Conservation (phyloP, 2,888 invertebrate genomes). For the Eledone cirrhosa region DNA sequence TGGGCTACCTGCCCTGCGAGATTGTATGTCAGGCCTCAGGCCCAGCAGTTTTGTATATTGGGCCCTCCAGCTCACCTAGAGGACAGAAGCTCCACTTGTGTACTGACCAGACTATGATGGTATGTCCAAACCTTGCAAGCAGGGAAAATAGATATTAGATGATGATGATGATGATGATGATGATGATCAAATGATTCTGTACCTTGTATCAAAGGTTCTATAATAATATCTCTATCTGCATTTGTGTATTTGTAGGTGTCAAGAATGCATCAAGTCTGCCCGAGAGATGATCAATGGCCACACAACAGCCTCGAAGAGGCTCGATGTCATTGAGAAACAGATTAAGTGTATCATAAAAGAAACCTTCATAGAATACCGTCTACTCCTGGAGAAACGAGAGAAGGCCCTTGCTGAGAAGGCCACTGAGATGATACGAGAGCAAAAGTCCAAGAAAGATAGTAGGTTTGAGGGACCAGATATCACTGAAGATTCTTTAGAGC, state of each 20-base stretch:
- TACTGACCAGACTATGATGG: too few relatives aligned
- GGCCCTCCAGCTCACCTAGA: too few relatives aligned
- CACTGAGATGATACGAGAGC: slow-evolving; percentile 50
- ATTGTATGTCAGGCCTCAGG: too few relatives aligned
- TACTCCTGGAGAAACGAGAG: slow-evolving; percentile 55
- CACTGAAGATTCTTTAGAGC: slow-evolving; percentile 53
- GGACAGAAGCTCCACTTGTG: too few relatives aligned
- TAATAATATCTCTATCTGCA: too few relatives aligned
- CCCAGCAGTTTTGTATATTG: too few relatives aligned
- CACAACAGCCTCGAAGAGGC: slow-evolving; percentile 53
- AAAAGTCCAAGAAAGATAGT: slow-evolving; percentile 51
- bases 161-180: too few relatives aligned
- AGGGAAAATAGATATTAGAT: too few relatives aligned
- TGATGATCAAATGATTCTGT: too few relatives aligned
- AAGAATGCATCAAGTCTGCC: slow-evolving; percentile 1
- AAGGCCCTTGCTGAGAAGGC: slow-evolving; percentile 51
- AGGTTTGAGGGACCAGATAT: slow-evolving; percentile 54
- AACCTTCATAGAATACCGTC: slow-evolving; percentile 59
- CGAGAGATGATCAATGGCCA: slow-evolving; percentile 4
- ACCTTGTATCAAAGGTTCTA: too few relatives aligned
- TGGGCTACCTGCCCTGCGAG: too few relatives aligned
- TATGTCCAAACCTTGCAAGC: too few relatives aligned
- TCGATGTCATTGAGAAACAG: slow-evolving; percentile 56
- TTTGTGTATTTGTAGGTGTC: not conserved
- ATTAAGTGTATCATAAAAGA: slow-evolving; percentile 54